Evolutionary conservation across 2,113 vertebrate genomes (phyloP).

Genomic region (Cebus imitator): DNA sequence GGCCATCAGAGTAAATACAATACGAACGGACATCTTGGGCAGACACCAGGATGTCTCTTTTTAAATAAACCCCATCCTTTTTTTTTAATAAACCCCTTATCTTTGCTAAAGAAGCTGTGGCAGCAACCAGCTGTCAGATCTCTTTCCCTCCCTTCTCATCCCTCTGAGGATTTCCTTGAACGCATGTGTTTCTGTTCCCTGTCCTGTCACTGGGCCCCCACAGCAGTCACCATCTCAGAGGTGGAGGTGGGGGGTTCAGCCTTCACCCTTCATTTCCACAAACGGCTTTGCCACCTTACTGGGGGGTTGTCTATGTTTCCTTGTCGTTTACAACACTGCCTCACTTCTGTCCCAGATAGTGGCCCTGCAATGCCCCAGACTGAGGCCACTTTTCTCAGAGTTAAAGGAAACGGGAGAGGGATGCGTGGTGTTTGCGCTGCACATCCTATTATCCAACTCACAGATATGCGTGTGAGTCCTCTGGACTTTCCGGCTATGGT

Average conservation of each 20-base stretch:
- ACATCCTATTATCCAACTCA: not conserved
- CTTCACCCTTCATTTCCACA: no score
- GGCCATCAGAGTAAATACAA: not conserved
- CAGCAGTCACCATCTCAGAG: rapidly evolving
- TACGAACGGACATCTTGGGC: not conserved
- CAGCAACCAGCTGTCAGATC: not conserved
- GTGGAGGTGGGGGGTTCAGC: no score
- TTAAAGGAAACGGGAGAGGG: not conserved
- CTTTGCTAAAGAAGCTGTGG: not conserved
- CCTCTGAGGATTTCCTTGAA: not conserved
- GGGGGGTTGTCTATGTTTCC: not conserved
- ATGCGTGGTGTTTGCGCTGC: not conserved
- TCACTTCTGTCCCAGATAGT: not conserved
- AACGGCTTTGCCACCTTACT: not conserved
- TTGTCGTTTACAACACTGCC: not conserved
- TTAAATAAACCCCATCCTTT: not conserved
- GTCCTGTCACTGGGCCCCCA: rapidly evolving
- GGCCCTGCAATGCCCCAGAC: not conserved
- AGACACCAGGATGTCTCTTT: not conserved
- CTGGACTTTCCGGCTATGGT: not conserved
- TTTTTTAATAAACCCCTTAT: not conserved
- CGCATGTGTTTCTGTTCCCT: not conserved
- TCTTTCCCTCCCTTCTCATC: not conserved
- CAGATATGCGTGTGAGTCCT: not conserved
- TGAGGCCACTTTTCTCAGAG: not conserved